These are phyloP conservation scores for Megamerina dolium DNA, from an alignment of 2,888 invertebrate genomes.

Conservation along the genomic window DNA sequence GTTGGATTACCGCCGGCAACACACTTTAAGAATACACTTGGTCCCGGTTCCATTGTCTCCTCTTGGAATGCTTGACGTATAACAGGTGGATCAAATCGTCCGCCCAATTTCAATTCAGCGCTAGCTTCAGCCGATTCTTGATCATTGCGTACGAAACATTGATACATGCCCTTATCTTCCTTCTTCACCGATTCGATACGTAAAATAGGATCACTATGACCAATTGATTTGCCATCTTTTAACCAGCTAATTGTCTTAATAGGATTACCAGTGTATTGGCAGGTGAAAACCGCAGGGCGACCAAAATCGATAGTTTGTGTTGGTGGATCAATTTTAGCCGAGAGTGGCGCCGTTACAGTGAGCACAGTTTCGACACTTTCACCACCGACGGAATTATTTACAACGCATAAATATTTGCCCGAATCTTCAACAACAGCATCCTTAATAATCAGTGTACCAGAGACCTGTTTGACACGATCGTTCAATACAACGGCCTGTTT, in stretches of 20 bases:
- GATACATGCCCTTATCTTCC: conserved; percentile 96
- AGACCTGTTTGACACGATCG: conserved; percentile 86
- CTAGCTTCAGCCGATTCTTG: conserved; percentile 90
- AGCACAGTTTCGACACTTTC: conserved; percentile 89
- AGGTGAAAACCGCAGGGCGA: conserved; percentile 84
- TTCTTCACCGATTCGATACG: conserved; percentile 86
- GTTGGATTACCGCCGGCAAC: conserved; percentile 92
- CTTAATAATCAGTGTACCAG: conserved; percentile 87
- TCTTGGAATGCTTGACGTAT: conserved; percentile 83
- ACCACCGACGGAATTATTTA: conserved; percentile 90
- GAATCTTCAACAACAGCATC: conserved; percentile 89
- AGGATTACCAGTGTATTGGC: conserved; percentile 84
- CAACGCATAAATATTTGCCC: conserved; percentile 90
- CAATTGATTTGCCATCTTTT: conserved; percentile 83
- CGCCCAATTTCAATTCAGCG: conserved; percentile 87
- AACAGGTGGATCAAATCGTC: conserved; percentile 85
- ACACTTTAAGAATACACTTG: conserved; percentile 83
- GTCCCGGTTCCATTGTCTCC: conserved; percentile 84
- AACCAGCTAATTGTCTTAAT: conserved; percentile 88
- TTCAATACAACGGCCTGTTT: conserved; percentile 85
- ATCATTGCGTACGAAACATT: conserved; percentile 89
- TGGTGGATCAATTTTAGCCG: conserved; percentile 82
- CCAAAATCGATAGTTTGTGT: conserved; percentile 92
- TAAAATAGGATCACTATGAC: conserved; percentile 73
- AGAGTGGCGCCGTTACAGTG: conserved; percentile 85